Base-by-base conservation (phyloP, 2,888 invertebrate genomes). In the Augochlorella aurata region DNA sequence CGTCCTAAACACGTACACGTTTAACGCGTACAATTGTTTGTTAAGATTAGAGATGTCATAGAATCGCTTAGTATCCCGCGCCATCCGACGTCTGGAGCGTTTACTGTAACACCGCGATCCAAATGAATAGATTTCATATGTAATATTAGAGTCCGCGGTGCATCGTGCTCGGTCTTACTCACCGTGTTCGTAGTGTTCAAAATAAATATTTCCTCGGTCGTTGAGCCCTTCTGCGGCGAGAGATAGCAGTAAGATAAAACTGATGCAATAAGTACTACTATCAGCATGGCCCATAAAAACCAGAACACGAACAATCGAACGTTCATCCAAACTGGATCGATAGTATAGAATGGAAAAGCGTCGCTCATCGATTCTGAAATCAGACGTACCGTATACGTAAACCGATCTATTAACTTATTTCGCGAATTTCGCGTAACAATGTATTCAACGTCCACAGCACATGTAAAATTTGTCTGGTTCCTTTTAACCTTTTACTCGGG, bases 261-360 rank as follows among this genome's bases (percentile, higher is more conserved):
- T 38, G 88, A 89, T 49, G 89, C 65, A n/a, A 90, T 21, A 21
- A 92, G 72, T 29, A 91, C 87, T 5, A 87, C 70, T 68, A 90
- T 65, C 47, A 92, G 85, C 7, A 86, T 84, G 9, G 77, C 77
- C 92, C 92, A 92, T 44, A 92, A 89, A 9, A 83, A 79, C 92
- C 92, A 92, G 79, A 92, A 92, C 24, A 92, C 79, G 73, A 86
- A 89, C 14, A 92, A 74, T 7, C 92, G 91, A 38, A 90, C 69
- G 75, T 86, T 92, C 76, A 91, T 91, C 87, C 90, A 91, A 21
- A 82, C 16, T 0, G 92, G 92, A 72, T 83, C 74, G 2, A 88
- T 89, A 4, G 85, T 79, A 44, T 90, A 87, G 68, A 79, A 76
- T 52, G 29, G 77, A 21, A 82, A 79, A 75, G 83, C 29, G 7